Base-by-base conservation (phyloP, 2,888 invertebrate genomes). In the Sussaba pulchella region DNA sequence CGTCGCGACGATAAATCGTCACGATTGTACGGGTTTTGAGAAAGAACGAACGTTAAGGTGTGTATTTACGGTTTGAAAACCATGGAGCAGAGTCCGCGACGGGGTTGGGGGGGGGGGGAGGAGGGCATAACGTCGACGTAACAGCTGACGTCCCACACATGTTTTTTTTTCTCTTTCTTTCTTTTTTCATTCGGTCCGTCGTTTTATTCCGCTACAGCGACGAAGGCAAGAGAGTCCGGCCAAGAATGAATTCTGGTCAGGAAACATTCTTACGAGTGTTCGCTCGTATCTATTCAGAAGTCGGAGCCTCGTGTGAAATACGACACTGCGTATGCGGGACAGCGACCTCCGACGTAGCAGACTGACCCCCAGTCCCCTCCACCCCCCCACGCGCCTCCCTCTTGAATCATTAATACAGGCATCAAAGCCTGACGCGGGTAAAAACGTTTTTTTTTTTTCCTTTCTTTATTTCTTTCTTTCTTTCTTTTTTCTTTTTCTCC, bases 61-160 rank as follows among this genome's bases (percentile, higher is more conserved):
- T 54, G n/a, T n/a, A 54, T 54, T 78, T 72, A 72, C 52, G 63
- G 67, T 69, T 63, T 69, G 52, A 31, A 67, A 71, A 71, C 61
- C 69, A 61, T 69, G 69, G 61, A 41, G n/a, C n/a, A 52, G 61
- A 8, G 43, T n/a, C 61, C 26, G 39, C 47, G 57, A 14, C 8
- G 76, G 41, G 57, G 57, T 24, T 41, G 57, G 64, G 26, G 31
- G 19, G 59, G 31, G 54, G 45, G 43, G 43, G 54, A 21, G 36
- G 31, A 45, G 26, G 36, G n/a, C n/a, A n/a, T n/a, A n/a, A n/a
- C n/a, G n/a, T 63, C 39, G 57, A 39, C 54, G 47, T 43, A 54
- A 54, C 24, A 54, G 52, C 26, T 54, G 24, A 54, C 52, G 52
- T 54, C 52, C 52, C 52, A 54, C 52, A 54, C 52, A 54, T 24